Percentiles rank a stretch among this genome's conserved stretches.
phyloP scores from a whole-genome alignment of 1,140 invertebrate genomes.

The Diachasma alloeum region DNA sequence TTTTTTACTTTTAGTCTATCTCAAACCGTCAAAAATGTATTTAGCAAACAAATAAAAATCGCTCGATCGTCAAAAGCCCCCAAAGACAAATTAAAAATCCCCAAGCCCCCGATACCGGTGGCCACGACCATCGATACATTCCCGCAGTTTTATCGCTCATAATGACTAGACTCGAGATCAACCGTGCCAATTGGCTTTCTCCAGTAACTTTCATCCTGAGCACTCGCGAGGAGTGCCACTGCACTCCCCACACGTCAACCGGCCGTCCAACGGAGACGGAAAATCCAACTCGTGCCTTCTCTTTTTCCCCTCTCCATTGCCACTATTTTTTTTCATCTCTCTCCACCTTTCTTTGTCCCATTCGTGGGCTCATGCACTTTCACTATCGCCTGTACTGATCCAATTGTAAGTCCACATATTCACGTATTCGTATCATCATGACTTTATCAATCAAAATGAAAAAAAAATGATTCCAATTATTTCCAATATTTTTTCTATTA shows the following conservation, averaged over 20 bases:
- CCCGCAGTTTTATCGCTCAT: background rate
- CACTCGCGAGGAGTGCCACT: background rate
- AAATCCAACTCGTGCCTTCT: constrained; percentile 19
- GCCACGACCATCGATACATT: background rate
- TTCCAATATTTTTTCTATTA: background rate
- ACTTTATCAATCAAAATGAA: background rate
- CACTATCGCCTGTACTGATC: constrained; percentile 42
- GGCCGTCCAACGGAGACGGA: background rate
- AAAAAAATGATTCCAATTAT: background rate
- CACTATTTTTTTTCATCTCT: constrained; percentile 12
- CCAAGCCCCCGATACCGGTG: background rate
- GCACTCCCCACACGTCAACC: no score
- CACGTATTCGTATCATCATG: background rate
- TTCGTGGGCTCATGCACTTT: constrained; percentile 42
- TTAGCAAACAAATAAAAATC: background rate
- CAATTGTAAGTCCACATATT: constrained; percentile 31
- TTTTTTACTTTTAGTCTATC: no score
- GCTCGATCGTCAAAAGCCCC: background rate
- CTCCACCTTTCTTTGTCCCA: constrained; percentile 32
- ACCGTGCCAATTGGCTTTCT: constrained; percentile 61
- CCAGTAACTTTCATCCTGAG: constrained; percentile 56
- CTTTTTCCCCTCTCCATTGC: constrained; percentile 26
- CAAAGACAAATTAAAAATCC: no score
- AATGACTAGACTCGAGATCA: constrained; percentile 18
- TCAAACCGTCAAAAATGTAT: no score